phyloP scores from a whole-genome alignment of 2,888 invertebrate species.

The Sarcophaga rosellei region DNA sequence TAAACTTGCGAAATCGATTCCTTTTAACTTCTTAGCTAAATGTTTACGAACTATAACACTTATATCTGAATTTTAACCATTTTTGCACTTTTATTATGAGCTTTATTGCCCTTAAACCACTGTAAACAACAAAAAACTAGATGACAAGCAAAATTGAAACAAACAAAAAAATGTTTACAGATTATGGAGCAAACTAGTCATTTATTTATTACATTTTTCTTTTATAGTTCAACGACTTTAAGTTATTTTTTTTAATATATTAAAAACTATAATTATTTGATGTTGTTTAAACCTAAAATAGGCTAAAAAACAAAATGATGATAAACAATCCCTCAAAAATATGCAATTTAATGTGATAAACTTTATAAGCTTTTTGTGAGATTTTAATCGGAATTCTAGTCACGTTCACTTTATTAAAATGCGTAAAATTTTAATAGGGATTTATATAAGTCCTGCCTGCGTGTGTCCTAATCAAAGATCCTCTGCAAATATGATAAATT shows the following conservation, averaged over 20 bases:
- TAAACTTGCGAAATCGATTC: too few species aligned
- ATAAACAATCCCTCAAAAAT: constrained; percentile 18
- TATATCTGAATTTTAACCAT: too few species aligned
- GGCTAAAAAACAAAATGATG: neutral
- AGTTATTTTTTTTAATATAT: constrained; percentile 3
- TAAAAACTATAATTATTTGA: neutral
- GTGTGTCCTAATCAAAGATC: constrained; percentile 33
- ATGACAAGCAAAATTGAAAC: constrained; percentile 8
- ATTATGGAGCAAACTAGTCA: constrained; percentile 51
- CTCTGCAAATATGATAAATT: neutral
- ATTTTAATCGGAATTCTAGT: constrained; percentile 20
- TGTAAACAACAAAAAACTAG: constrained; percentile 18
- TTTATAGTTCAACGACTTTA: constrained; percentile 53
- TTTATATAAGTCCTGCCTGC: neutral
- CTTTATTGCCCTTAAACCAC: constrained; percentile 13
- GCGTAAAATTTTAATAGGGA: neutral
- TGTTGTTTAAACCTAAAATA: neutral
- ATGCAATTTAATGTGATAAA: constrained; percentile 38
- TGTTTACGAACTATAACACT: too few species aligned
- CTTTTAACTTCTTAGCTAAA: too few species aligned
- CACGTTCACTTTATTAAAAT: constrained; percentile 44
- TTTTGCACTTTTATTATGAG: too few species aligned
- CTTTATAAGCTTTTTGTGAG: neutral
- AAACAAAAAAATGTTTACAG: constrained; percentile 13
- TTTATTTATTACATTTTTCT: constrained; percentile 47